These are phyloP conservation scores for Xenops minutus DNA, from an alignment of 2,797 vertebrate genomes.

Conservation along the genomic window DNA sequence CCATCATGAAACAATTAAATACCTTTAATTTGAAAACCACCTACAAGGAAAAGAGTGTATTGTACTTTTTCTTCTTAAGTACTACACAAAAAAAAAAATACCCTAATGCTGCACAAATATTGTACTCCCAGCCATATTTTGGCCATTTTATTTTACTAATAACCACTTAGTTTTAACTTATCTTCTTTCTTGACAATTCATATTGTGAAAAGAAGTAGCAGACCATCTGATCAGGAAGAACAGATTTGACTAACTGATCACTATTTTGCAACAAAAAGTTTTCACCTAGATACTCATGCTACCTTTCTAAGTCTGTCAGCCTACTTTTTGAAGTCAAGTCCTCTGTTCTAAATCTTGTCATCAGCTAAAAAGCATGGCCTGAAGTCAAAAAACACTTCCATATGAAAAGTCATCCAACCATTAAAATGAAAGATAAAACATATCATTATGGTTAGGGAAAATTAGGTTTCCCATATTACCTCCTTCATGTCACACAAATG, in stretches of 20 bases:
- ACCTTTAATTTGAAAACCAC: conserved; percentile 31
- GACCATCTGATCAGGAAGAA: not conserved
- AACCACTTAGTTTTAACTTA: not conserved
- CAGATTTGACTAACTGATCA: not conserved
- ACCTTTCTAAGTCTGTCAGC: not conserved
- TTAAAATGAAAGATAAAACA: conserved; percentile 6
- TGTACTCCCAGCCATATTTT: not conserved
- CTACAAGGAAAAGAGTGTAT: conserved; percentile 25
- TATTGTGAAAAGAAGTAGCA: not conserved
- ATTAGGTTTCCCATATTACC: not conserved
- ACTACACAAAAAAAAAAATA: not conserved
- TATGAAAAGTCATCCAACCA: not conserved
- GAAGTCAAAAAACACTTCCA: not conserved
- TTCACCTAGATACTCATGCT: not conserved
- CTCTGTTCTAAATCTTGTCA: not conserved
- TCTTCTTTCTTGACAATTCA: not conserved
- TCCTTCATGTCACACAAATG: not conserved
- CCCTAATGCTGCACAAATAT: not conserved
- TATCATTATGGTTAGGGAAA: not conserved
- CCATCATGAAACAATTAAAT: not conserved
- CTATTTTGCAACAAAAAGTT: not conserved
- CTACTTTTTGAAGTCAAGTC: not conserved
- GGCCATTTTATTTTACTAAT: not conserved
- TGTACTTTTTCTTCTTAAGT: conserved; percentile 22
- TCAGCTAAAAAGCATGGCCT: not conserved